Base-by-base conservation (phyloP, 1,140 invertebrate species). In the Drosophila leontia region DNA sequence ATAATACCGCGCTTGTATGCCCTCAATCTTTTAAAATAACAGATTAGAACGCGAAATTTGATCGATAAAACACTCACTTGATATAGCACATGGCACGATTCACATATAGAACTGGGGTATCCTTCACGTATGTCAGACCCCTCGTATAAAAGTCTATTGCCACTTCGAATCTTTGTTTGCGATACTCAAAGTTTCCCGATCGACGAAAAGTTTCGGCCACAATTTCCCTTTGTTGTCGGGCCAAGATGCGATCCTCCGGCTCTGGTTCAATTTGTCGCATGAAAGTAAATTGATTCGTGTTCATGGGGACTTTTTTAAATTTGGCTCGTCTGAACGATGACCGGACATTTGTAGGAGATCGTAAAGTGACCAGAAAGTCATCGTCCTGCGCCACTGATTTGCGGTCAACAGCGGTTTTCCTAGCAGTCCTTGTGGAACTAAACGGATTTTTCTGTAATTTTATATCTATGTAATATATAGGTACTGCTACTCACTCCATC, bases 71-170 rank as follows among this genome's bases (percentile, higher is more conserved):
- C 15, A 82, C 83, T 13, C 19, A 88, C 84, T 69, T 88, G 1
- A 84, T 50, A 17, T 51, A 51, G 12, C 74, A 81, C 9, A 76
- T 50, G 15, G 78, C 78, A 0, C 77, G 77, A 72, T 88, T 88
- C 0, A 90, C 26, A 44, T 84, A 84, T 3, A 88, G 53, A 6
- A 88, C 84, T 5, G 78, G 69, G 0, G 85, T 75, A 65, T 88
- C 74, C 0, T 45, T 47, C 1, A 88, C 56, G 32, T 80, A 75
- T 0, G 48, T 8, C 37, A 88, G 19, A 1, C 80, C 84, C 37
- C 59, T 71, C 9, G 37, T 72, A 13, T 88, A 88, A 4, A 68
- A 34, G 0, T 53, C 15, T 7, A 71, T 53, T 17, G 84, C 84
- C 19, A 1, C 9, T 0, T 37, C 48, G n/a, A 35, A 84, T 15